These are phyloP conservation scores for Dolichopus griseipennis DNA, from an alignment of 2,888 invertebrate species.

Conservation along the genomic window DNA sequence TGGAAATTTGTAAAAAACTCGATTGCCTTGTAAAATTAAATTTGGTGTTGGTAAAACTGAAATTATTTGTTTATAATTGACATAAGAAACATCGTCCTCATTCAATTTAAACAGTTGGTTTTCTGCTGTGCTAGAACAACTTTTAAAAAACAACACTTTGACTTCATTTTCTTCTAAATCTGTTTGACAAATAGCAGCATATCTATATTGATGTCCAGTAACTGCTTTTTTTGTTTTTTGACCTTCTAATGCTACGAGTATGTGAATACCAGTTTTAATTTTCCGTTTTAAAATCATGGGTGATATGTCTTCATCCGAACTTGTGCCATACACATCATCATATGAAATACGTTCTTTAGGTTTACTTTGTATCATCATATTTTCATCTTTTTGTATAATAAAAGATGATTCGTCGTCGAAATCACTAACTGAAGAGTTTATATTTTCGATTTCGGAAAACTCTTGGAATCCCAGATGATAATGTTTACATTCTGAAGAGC, in stretches of 20 bases:
- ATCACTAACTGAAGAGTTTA: neutral
- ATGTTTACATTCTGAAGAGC: conserved; percentile 16
- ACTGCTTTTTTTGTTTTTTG: conserved; percentile 13
- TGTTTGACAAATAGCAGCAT: conserved; percentile 17
- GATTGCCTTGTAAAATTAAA: neutral
- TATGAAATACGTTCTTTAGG: too few relatives aligned
- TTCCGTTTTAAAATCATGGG: conserved; percentile 10
- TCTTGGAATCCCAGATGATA: neutral
- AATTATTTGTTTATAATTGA: neutral
- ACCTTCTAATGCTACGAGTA: conserved; percentile 15
- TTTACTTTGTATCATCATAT: neutral
- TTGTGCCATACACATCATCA: too few relatives aligned
- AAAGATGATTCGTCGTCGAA: neutral
- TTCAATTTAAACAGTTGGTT: conserved; percentile 18
- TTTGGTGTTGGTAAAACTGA: neutral
- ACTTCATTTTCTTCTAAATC: conserved; percentile 11
- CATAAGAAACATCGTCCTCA: conserved; percentile 12
- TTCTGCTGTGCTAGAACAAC: conserved; percentile 12
- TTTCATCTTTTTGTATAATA: neutral
- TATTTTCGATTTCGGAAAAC: too few relatives aligned
- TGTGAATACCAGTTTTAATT: conserved; percentile 16
- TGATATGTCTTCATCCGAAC: conserved; percentile 11
- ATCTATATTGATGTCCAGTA: conserved; percentile 14
- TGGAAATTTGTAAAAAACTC: neutral
- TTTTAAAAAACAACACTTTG: conserved; percentile 15